These are phyloP conservation scores for Loxodonta africana DNA, from an alignment of 2,113 vertebrate genomes.

Conservation along the genomic window DNA sequence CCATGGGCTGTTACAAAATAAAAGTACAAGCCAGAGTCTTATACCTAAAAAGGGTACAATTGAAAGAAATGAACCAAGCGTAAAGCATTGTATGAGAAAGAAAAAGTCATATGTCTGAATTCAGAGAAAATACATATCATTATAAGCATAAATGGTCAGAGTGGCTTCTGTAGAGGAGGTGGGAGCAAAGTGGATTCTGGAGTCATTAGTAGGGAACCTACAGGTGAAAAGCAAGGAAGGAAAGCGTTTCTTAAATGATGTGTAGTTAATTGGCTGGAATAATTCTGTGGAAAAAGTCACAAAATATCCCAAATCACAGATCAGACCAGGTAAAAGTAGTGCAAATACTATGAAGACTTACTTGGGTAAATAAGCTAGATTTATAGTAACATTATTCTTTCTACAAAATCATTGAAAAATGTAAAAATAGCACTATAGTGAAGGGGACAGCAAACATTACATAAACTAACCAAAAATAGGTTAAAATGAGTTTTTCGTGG, in stretches of 20 bases:
- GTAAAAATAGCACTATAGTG: neutral
- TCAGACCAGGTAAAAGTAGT: neutral
- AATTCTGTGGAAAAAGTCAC: neutral
- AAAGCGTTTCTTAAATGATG: accelerated
- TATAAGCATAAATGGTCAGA: accelerated
- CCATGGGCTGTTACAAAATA: neutral
- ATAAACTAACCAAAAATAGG: neutral
- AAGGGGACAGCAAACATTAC: neutral
- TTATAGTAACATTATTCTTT: no score
- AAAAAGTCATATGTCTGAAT: neutral
- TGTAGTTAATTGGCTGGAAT: neutral
- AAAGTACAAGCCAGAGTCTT: accelerated
- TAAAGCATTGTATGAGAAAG: neutral
- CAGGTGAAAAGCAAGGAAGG: no score
- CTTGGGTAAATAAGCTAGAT: neutral
- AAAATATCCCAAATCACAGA: neutral
- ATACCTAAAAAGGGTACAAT: accelerated
- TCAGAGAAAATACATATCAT: accelerated
- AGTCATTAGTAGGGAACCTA: accelerated
- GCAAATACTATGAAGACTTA: no score
- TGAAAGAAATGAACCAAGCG: accelerated
- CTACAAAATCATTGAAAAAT: neutral
- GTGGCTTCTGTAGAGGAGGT: no score
- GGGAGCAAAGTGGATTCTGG: accelerated
- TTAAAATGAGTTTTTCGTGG: neutral